Percentiles rank a stretch among this genome's conserved stretches.
phyloP scores from a whole-genome alignment of 2,888 invertebrate species.

The Tetranychus truncatus region DNA sequence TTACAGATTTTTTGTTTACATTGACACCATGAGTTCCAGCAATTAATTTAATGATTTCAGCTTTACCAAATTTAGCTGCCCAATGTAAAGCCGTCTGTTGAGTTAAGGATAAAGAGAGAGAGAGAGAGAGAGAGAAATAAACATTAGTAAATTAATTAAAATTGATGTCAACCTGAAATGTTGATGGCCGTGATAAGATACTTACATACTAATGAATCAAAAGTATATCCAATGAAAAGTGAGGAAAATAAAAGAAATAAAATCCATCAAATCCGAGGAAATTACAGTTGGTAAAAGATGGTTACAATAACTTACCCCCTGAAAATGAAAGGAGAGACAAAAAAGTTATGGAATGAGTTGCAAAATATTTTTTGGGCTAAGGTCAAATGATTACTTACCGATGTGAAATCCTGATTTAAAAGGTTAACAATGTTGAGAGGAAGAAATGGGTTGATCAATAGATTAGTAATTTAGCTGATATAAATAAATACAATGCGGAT shows the following conservation, averaged over 20 bases:
- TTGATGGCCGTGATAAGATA: not conserved
- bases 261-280: too few relatives aligned
- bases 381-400: slow-evolving; percentile 12
- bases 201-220: slow-evolving; percentile 11
- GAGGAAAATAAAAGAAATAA: too few relatives aligned
- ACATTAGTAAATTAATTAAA: slow-evolving; percentile 9
- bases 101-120: not conserved
- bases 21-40: slow-evolving; percentile 68
- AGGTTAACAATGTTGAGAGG: not conserved
- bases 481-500: too few relatives aligned
- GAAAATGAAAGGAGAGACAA: not conserved
- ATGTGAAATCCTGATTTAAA: slow-evolving; percentile 12
- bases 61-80: slow-evolving; percentile 90
- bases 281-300: too few relatives aligned
- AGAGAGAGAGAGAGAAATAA: not conserved
- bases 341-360: not conserved
- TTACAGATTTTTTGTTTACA: slow-evolving; percentile 68
- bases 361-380: not conserved
- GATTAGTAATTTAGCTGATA: not conserved
- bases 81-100: slow-evolving; percentile 73
- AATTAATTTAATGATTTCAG: slow-evolving; percentile 82
- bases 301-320: slow-evolving; percentile 10
- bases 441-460: not conserved
- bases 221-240: too few relatives aligned
- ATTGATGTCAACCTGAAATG: not conserved